Conservation (phyloP, 2,888 invertebrate genomes). For the Carcina quercana region DNA sequence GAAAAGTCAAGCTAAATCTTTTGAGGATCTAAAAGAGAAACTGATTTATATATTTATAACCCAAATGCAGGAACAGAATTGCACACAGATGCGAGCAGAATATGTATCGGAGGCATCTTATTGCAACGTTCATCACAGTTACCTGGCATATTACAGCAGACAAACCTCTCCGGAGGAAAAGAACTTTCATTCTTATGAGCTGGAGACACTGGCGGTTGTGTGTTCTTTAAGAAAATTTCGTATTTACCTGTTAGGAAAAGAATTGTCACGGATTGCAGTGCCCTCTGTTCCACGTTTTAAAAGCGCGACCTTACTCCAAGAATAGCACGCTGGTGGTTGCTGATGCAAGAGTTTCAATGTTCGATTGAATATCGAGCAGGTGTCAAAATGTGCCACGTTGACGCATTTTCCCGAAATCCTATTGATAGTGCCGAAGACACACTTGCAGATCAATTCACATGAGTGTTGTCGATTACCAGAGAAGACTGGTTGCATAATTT, state of each 20-base stretch:
- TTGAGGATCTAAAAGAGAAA: neutral
- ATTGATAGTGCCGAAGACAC: neutral
- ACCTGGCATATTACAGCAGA: slow-evolving; percentile 15
- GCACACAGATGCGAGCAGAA: slow-evolving; percentile 10
- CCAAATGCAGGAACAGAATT: slow-evolving; percentile 16
- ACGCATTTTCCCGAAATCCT: slow-evolving; percentile 4
- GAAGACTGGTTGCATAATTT: slow-evolving; percentile 2
- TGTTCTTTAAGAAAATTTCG: slow-evolving; percentile 5
- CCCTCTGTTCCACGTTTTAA: slow-evolving; percentile 11
- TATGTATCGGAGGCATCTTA: slow-evolving; percentile 7
- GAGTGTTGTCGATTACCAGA: neutral
- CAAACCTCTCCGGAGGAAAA: slow-evolving; percentile 18
- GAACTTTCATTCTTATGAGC: slow-evolving; percentile 17
- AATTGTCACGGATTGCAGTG: slow-evolving; percentile 14
- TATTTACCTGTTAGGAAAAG: neutral
- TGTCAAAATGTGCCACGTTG: slow-evolving; percentile 8
- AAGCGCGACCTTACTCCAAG: slow-evolving; percentile 12
- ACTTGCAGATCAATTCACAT: no score
- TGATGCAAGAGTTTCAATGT: slow-evolving; percentile 11
- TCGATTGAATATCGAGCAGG: slow-evolving; percentile 9
- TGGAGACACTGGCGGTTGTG: slow-evolving; percentile 20
- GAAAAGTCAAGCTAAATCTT: slow-evolving; percentile 6
- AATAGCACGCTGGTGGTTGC: slow-evolving; percentile 12
- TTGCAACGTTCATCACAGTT: neutral
- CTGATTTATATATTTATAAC: slow-evolving; percentile 19